Evolutionary conservation across 2,113 vertebrate genomes (phyloP), one percentile per base, ranked within the genome.

Genomic region (Lucifuga dentata): DNA sequence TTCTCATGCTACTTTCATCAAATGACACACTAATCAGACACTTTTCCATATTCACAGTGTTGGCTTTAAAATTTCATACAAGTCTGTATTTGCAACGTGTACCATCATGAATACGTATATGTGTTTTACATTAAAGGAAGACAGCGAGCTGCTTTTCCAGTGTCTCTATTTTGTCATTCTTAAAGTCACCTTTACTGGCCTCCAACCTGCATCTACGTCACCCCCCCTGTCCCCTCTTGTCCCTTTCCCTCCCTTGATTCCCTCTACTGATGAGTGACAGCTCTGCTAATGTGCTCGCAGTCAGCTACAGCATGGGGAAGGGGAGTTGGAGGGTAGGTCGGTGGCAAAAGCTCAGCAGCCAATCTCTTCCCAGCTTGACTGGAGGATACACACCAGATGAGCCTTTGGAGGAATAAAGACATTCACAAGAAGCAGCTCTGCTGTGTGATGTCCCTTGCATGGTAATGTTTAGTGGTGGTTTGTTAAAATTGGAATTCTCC

Each of bases 111-210:
- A n/a, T n/a, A n/a, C n/a, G n/a, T n/a, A n/a, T n/a, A n/a, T n/a
- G n/a, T n/a, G n/a, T n/a, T n/a, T n/a, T n/a, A n/a, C n/a, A n/a
- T n/a, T n/a, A n/a, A n/a, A n/a, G n/a, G n/a, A n/a, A n/a, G n/a
- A n/a, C n/a, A n/a, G n/a, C n/a, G 66, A 79, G 64, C 83, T 71
- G 76, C 83, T 87, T 88, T 73, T 78, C 86, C 84, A 83, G 73
- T 43, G 51, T 70, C 76, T 78, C 48, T 24, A 39, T 64, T 78
- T 68, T 61, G 78, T 79, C 77, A 72, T 26, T 69, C 67, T 75
- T 84, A 88, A 88, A 82, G 87, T 89, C 86, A 88, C 87, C 83
- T 81, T 81, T 75, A 39, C 55, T 66, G 63, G 68, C 61, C 81
- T 78, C 63, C 51, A 58, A 78, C 70, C 62, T 66, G 63, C 35